These are phyloP conservation scores for Irena cyanogastra DNA, from an alignment of 2,113 vertebrate species.

Conservation along the genomic window DNA sequence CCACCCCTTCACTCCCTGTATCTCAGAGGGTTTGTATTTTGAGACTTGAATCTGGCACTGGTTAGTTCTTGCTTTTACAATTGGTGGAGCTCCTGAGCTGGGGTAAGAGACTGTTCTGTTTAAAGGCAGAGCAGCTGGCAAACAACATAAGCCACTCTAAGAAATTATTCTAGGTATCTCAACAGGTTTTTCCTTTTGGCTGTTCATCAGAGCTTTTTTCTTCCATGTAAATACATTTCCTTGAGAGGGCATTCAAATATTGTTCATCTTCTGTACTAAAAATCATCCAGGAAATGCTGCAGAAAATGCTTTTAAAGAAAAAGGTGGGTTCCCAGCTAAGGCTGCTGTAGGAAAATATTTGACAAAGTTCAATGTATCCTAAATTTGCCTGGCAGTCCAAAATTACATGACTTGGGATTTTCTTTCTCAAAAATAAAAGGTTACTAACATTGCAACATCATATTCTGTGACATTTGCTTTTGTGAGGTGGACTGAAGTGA, in stretches of 20 bases:
- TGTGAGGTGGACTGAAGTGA: conserved; percentile 5
- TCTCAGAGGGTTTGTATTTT: conserved; percentile 17
- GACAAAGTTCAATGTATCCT: neutral
- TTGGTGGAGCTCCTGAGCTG: conserved; percentile 11
- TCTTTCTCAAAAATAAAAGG: neutral
- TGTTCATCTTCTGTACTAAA: neutral
- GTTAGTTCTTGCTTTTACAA: conserved; percentile 28
- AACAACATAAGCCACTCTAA: neutral
- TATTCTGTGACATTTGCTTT: conserved; percentile 11
- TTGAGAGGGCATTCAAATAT: neutral
- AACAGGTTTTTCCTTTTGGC: neutral
- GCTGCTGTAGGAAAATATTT: neutral
- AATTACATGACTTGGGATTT: neutral
- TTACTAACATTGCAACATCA: neutral
- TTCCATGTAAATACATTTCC: neutral
- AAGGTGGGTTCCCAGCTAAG: neutral
- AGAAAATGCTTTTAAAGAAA: neutral
- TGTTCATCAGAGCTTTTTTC: neutral
- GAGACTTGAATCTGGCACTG: neutral
- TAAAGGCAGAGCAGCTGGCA: neutral
- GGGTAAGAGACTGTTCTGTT: neutral
- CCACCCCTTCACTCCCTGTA: neutral
- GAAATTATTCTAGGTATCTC: neutral
- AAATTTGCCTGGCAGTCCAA: neutral
- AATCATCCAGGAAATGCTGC: neutral